Conservation (phyloP, 1,140 invertebrate genomes). For the Rhagoletis zephyria region DNA sequence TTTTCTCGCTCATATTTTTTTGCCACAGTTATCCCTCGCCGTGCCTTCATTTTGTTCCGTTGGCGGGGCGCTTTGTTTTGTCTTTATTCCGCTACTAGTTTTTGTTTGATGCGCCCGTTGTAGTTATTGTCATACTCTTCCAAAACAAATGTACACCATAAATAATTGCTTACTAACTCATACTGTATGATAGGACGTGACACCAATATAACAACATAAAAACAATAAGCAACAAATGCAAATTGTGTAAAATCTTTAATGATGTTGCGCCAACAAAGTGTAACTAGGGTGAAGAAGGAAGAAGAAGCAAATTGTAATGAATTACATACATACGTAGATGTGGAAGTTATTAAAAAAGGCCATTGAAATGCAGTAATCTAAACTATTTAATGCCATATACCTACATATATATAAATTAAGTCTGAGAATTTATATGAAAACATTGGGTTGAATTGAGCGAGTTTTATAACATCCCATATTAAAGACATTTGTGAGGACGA, state of each 20-base stretch:
- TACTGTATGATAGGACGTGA: slow-evolving; percentile 55
- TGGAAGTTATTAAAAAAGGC: too few species aligned
- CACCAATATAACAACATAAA: slow-evolving; percentile 2
- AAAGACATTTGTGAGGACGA: too few species aligned
- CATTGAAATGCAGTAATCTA: too few species aligned
- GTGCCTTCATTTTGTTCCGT: background rate
- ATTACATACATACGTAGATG: too few species aligned
- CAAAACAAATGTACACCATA: slow-evolving; percentile 72
- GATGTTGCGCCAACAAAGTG: background rate
- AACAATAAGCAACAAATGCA: slow-evolving; percentile 19
- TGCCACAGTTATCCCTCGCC: slow-evolving; percentile 51
- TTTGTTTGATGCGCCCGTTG: background rate
- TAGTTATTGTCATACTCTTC: slow-evolving; percentile 58
- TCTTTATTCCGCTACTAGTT: background rate
- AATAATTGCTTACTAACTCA: slow-evolving; percentile 69
- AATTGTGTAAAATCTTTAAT: slow-evolving; percentile 5
- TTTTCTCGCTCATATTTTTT: slow-evolving; percentile 25
- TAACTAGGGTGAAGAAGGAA: background rate
- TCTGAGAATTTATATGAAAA: too few species aligned
- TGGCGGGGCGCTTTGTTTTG: background rate
- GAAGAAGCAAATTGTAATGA: too few species aligned
- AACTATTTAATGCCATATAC: too few species aligned
- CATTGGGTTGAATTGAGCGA: too few species aligned
- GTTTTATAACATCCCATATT: too few species aligned
- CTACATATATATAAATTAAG: too few species aligned